phyloP scores from a whole-genome alignment of 92 coral and sea anemone species.

The Metridium senile region DNA sequence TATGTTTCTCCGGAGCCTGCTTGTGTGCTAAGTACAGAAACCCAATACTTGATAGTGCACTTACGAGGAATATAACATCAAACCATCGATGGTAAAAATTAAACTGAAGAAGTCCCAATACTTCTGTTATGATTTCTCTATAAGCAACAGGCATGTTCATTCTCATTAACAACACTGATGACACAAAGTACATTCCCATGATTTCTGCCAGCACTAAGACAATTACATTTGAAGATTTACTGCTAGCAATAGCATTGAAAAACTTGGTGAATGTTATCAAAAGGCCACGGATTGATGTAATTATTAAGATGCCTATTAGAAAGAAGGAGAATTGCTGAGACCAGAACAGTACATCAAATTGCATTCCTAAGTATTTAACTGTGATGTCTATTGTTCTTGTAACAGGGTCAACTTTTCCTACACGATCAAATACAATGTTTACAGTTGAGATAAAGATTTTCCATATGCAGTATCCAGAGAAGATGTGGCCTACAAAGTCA shows the following conservation, averaged over 20 bases:
- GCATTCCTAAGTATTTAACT: conserved; percentile 91
- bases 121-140: conserved; percentile 92
- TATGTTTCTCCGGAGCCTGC: conserved; percentile 98
- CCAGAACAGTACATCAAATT: conserved; percentile 93
- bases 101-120: conserved; percentile 95
- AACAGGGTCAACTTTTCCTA: conserved; percentile 96
- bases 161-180: conserved; percentile 91
- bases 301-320: conserved; percentile 90
- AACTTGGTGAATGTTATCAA: conserved; percentile 94
- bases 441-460: conserved; percentile 97
- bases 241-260: conserved; percentile 98
- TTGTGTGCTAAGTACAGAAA: conserved; percentile 95
- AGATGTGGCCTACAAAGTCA: conserved; percentile 96
- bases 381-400: conserved; percentile 95
- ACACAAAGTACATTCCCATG: conserved; percentile 99
- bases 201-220: conserved; percentile 92
- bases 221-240: conserved; percentile 92
- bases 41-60: conserved; percentile 97
- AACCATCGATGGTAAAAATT: conserved; percentile 99
- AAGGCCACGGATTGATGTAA: conserved; percentile 97
- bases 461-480: conserved; percentile 97
- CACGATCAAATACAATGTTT: conserved; percentile 97
- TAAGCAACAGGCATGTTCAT: conserved; percentile 99
- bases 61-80: conserved; percentile 96
- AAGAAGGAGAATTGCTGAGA: conserved; percentile 95